Evolutionary conservation across 1,140 invertebrate genomes (phyloP).

Genomic region (Cylas formicarius): DNA sequence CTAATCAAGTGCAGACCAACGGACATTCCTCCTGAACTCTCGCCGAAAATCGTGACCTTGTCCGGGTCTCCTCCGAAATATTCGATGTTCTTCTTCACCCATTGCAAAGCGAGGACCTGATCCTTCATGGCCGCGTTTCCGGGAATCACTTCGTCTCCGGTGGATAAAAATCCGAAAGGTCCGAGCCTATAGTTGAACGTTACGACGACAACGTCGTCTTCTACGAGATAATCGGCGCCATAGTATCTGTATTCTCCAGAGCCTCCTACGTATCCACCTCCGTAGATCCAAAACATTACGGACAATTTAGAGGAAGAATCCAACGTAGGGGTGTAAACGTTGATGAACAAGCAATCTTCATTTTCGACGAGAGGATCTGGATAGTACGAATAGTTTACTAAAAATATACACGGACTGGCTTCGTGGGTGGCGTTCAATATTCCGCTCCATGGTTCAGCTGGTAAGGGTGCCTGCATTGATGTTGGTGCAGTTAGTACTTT

Average conservation of each 20-base stretch:
- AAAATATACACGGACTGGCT: no score
- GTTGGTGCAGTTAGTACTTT: no score
- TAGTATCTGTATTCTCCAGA: conserved; percentile 40
- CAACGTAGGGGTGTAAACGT: no score
- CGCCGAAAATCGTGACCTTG: conserved; percentile 59
- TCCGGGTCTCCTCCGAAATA: conserved; percentile 66
- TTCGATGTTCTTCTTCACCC: conserved; percentile 62
- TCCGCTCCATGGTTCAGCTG: conserved; percentile 6
- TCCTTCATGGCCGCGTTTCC: conserved; percentile 73
- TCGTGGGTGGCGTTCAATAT: conserved; percentile 12
- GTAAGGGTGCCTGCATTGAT: conserved; percentile 13
- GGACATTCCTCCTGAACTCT: conserved; percentile 59
- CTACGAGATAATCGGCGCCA: conserved; percentile 49
- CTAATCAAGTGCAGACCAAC: conserved; percentile 37
- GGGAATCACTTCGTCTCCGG: conserved; percentile 50
- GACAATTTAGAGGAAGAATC: no score
- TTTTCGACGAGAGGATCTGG: no score
- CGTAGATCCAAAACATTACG: conserved; percentile 51
- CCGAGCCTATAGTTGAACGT: conserved; percentile 49
- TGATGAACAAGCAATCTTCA: no score
- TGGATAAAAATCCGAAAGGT: conserved; percentile 23
- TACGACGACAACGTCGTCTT: conserved; percentile 51
- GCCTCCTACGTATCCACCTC: conserved; percentile 52
- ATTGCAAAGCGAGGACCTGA: conserved; percentile 60
- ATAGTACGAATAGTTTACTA: no score